These are phyloP conservation scores for Xanthia icteritia DNA, from an alignment of 2,888 invertebrate species.

Conservation along the genomic window DNA sequence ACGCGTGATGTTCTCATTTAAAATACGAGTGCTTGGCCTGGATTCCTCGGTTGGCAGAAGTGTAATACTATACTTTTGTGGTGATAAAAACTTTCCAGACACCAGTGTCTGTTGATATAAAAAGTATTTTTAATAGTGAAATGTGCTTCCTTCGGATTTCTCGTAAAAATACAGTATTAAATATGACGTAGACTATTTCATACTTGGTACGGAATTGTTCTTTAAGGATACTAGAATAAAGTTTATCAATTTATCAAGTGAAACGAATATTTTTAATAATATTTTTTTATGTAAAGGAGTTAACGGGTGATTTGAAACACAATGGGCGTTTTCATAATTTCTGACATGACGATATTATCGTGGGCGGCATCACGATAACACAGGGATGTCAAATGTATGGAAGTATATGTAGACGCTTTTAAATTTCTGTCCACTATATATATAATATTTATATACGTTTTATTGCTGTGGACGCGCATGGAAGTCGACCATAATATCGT, in stretches of 20 bases:
- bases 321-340: too few species aligned
- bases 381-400: too few species aligned
- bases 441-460: too few species aligned
- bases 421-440: too few species aligned
- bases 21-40: constrained; percentile 48
- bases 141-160: constrained; percentile 23
- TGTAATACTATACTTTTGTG: constrained; percentile 26
- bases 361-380: too few species aligned
- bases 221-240: not conserved
- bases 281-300: not conserved
- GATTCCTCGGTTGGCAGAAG: constrained; percentile 36
- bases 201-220: not conserved
- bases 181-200: not conserved
- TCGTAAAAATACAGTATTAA: constrained; percentile 34
- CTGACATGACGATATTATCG: too few species aligned
- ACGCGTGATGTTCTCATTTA: constrained; percentile 53
- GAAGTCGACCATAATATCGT: not conserved
- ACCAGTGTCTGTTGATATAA: constrained; percentile 23
- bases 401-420: too few species aligned
- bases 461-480: too few species aligned
- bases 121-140: constrained; percentile 27
- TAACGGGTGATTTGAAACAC: not conserved
- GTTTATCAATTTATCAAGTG: not conserved
- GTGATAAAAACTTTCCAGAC: constrained; percentile 49
- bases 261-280: not conserved